A percentile compares a stretch with the other conserved stretches of the same genome.
Conservation (phyloP, 2,797 vertebrate genomes). For the Novumbra hubbsi region DNA sequence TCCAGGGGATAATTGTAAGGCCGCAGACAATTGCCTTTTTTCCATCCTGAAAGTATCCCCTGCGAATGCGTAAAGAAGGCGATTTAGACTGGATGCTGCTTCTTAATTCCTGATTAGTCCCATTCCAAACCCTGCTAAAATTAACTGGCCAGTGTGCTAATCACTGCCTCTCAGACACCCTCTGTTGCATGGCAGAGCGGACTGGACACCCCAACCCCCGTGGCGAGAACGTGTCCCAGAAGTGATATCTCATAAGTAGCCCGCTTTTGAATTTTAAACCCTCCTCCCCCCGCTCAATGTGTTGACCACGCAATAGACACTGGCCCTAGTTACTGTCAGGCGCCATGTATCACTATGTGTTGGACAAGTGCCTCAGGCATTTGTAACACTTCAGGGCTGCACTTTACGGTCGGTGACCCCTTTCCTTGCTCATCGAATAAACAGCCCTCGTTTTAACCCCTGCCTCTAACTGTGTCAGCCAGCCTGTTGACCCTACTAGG, state of each 20-base stretch:
- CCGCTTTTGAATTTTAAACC: slow-evolving; percentile 24
- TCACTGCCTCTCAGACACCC: slow-evolving; percentile 69
- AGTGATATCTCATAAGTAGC: slow-evolving; percentile 45
- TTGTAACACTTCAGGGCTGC: slow-evolving; percentile 47
- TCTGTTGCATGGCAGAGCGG: slow-evolving; percentile 34
- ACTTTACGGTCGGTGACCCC: slow-evolving; percentile 30
- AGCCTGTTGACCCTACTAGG: not conserved
- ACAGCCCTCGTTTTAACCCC: slow-evolving; percentile 15
- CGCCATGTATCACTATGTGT: not conserved
- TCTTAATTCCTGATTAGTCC: slow-evolving; percentile 86
- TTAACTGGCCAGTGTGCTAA: slow-evolving; percentile 80
- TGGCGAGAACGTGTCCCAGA: slow-evolving; percentile 29
- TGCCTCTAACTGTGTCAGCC: slow-evolving; percentile 8
- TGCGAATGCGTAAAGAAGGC: slow-evolving; percentile 67
- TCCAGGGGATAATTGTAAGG: slow-evolving; percentile 81
- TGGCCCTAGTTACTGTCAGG: slow-evolving; percentile 33
- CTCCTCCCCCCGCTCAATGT: slow-evolving; percentile 23
- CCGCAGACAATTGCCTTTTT: slow-evolving; percentile 86
- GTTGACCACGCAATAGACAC: slow-evolving; percentile 38
- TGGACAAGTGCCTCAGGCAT: slow-evolving; percentile 23
- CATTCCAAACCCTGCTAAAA: slow-evolving; percentile 79
- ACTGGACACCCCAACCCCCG: slow-evolving; percentile 34
- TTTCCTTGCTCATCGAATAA: slow-evolving; percentile 34
- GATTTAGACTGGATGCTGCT: slow-evolving; percentile 78
- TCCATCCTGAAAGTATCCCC: slow-evolving; percentile 76